Base-by-base conservation (phyloP, 2,113 vertebrate genomes). In the Spilogale gracilis region DNA sequence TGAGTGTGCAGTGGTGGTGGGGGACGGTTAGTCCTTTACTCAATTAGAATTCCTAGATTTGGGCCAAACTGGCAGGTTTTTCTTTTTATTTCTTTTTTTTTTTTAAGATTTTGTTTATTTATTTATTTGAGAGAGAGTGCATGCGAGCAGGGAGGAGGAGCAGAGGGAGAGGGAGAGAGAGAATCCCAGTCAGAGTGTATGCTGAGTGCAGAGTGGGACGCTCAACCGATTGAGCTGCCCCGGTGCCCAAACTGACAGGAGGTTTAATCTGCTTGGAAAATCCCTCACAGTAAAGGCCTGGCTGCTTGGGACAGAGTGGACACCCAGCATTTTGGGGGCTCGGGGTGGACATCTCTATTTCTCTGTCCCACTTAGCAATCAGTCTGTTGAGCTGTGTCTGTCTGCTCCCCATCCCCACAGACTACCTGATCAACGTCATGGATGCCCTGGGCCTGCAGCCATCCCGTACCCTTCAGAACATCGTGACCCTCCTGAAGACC, bases 391-490 rank as follows among this genome's bases (percentile, higher is more conserved):
- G 63, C 58, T 30, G 4, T 17, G 0, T n/a, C 2, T 9, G 76
- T 30, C 5, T 54, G 82, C 43, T 7, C 60, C 76, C 58, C 52
- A 0, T 13, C 43, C 94, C 95, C 86, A 1, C 98, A 99, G 99
- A 99, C 97, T 99, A 99, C 78, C 98, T 99, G 73, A 99, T 99
- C 96, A 99, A 99, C 0, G 99, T 99, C 98, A 99, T 99, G 99
- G 99, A 99, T 0, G 99, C 99, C 30, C 98, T 99, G 38, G 99
- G 99, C 74, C 99, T 99, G 50, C 99, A 99, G 98, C 99, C 99
- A 0, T 99, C 99, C 0, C 98, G 99, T 93, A 83, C 95, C 0
- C 99, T 99, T 73, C 99, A 99, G 96, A 99, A 98, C 69, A 99
- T 99, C 0, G 98, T 98, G 2, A 96, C 97, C 0, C 99, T 99